phyloP scores from a whole-genome alignment of 1,140 invertebrate species.

The Drosophila malerkotliana region DNA sequence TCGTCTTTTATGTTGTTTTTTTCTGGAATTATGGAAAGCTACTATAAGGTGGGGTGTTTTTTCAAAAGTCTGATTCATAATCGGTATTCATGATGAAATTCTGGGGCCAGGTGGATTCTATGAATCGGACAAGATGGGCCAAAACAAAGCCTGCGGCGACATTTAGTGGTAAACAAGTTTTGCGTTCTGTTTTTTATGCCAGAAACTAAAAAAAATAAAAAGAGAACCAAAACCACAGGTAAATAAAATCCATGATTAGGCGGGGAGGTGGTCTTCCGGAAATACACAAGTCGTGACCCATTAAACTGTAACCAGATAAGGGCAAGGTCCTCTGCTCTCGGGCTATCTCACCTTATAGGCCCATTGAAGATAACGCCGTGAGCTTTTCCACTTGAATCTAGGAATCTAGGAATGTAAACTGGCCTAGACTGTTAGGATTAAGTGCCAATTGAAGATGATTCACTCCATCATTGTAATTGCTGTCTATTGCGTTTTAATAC shows the following conservation, averaged over 20 bases:
- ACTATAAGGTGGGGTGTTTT: background rate
- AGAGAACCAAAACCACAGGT: conserved; percentile 17
- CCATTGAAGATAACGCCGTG: conserved; percentile 49
- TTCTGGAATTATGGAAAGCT: background rate
- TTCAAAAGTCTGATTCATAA: conserved; percentile 40
- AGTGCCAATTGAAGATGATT: conserved; percentile 17
- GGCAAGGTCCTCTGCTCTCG: conserved; percentile 33
- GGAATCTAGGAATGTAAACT: too few species aligned
- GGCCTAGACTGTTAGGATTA: background rate
- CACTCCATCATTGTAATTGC: conserved; percentile 10
- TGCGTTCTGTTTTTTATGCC: conserved; percentile 32
- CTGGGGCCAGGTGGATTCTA: conserved; percentile 43
- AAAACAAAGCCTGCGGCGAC: conserved; percentile 49
- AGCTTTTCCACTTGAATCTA: conserved; percentile 33
- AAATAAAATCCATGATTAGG: conserved; percentile 27
- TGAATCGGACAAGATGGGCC: conserved; percentile 63
- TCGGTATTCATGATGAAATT: conserved; percentile 63
- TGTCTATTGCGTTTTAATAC: conserved; percentile 3
- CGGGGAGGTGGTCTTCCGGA: conserved; percentile 44
- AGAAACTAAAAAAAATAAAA: conserved; percentile 8
- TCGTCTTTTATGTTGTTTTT: background rate
- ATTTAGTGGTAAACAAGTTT: conserved; percentile 68
- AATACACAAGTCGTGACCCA: conserved; percentile 52
- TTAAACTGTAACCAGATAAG: conserved; percentile 45
- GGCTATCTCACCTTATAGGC: conserved; percentile 1